Percentiles rank a stretch among this genome's conserved stretches.
phyloP scores from a whole-genome alignment of 2,888 invertebrate genomes.

The Lepidocyrtoides sp. region DNA sequence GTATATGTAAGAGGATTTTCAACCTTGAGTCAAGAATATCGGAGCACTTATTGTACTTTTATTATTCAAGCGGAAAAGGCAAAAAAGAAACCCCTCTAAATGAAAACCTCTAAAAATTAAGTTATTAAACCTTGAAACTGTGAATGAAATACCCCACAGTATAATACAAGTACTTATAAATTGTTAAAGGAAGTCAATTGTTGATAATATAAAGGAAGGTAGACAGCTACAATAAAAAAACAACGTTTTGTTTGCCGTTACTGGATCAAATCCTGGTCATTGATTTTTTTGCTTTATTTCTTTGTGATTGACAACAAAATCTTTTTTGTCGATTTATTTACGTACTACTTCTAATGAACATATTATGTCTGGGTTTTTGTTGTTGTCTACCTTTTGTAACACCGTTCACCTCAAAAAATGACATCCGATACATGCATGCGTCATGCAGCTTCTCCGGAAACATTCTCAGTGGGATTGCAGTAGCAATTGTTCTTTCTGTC shows the following conservation, averaged over 20 bases:
- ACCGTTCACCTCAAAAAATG: conserved; percentile 18
- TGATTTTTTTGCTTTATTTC: neutral
- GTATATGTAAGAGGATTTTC: too few relatives aligned
- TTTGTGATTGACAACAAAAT: neutral
- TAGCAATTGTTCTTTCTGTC: conserved; percentile 35
- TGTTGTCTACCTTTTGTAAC: neutral
- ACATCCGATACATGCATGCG: conserved; percentile 39
- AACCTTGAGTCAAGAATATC: too few relatives aligned
- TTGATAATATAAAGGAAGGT: neutral
- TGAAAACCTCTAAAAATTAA: neutral
- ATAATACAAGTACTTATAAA: neutral
- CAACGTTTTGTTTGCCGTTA: neutral
- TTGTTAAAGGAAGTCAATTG: neutral
- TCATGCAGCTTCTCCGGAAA: conserved; percentile 46
- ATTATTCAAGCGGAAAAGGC: neutral
- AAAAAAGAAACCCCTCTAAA: neutral
- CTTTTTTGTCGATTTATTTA: too few relatives aligned
- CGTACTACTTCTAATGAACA: too few relatives aligned
- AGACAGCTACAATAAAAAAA: neutral
- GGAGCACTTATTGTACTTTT: too few relatives aligned
- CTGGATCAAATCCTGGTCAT: neutral
- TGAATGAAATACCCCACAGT: neutral
- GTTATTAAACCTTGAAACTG: neutral
- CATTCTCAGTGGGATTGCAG: conserved; percentile 56
- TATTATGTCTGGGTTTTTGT: neutral